Base-by-base conservation (phyloP, 37 sponge, comb jelly and placozoan genomes). In the Hexactinellida sp. region DNA sequence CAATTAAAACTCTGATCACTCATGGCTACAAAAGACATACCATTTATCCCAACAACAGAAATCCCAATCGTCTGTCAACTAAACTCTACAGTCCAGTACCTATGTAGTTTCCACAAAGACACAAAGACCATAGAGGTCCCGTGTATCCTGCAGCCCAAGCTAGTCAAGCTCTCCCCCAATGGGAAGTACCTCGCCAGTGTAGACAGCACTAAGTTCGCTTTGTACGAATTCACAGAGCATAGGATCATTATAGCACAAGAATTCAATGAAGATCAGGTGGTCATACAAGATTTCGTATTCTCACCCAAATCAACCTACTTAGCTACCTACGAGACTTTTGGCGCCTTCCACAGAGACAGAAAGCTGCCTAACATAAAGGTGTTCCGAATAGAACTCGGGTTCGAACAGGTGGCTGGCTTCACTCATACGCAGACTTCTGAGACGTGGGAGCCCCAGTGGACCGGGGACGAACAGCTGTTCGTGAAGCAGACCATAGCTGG, bases 361-460 rank as follows among this genome's bases (percentile, higher is more conserved):
- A 63, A 63, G 34, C 76, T 63, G 30, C 76, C 25, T 3, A 63
- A 63, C 30, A 28, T 63, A 32, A 63, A 63, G 21, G 34, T 63
- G 34, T 63, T 10, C 34, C 3, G 21, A 23, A 10, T 63, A 10
- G 76, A 63, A 25, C 76, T 23, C 34, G 5, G 5, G 76, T 25
- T 25, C 13, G 76, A 63, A n/a, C 76, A 10, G 13, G 76, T 63
- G 5, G 13, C 3, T 7, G 28, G 21, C 3, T 63, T 63, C 34
- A 10, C 30, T 21, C 28, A 63, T 23, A 63, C 76, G 21, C 76
- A 63, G 34, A 19, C 52, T 16, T 63, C 76, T 7, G 76, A 63
- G 76, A n/a, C 19, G 5, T 63, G 76, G 76, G 76, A 63, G 76
- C 76, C 76, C 13, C 76, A 63, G 30, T 63, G 76, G 76, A 63